These are phyloP conservation scores for Mus caroli DNA, from an alignment of 2,797 vertebrate genomes.

Conservation along the genomic window DNA sequence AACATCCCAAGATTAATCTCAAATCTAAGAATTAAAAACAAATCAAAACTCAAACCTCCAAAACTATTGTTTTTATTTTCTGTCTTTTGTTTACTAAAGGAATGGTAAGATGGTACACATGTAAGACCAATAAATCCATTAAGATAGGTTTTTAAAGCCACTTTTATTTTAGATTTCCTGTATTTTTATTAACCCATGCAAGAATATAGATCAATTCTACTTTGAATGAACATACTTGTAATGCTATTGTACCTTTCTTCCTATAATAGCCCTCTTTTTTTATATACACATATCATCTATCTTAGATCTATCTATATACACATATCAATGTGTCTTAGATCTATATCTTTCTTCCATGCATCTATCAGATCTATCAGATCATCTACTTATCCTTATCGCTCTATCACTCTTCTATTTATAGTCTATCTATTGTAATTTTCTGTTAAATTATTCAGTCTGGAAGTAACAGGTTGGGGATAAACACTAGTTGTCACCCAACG, in stretches of 20 bases:
- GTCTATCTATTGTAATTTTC: background rate
- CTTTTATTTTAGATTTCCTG: background rate
- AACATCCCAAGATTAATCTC: background rate
- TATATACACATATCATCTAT: too few species aligned
- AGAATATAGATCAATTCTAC: background rate
- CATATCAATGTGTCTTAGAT: background rate
- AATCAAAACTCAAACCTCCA: background rate
- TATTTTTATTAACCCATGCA: background rate
- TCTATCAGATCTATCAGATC: background rate
- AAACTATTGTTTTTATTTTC: background rate
- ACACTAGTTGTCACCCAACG: background rate
- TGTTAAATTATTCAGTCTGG: background rate
- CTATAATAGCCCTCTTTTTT: background rate
- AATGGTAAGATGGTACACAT: background rate
- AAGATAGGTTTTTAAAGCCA: background rate
- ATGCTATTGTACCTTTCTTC: accelerated
- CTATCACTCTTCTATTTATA: background rate
- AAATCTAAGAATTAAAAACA: background rate
- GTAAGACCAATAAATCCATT: background rate
- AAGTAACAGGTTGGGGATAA: background rate
- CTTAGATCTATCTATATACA: background rate
- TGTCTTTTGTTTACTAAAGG: slow-evolving; percentile 6
- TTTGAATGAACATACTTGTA: background rate
- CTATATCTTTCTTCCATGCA: background rate
- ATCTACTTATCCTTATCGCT: too few species aligned